Evolutionary conservation across 2,797 vertebrate species (phyloP).

Genomic region (Sparus aurata): DNA sequence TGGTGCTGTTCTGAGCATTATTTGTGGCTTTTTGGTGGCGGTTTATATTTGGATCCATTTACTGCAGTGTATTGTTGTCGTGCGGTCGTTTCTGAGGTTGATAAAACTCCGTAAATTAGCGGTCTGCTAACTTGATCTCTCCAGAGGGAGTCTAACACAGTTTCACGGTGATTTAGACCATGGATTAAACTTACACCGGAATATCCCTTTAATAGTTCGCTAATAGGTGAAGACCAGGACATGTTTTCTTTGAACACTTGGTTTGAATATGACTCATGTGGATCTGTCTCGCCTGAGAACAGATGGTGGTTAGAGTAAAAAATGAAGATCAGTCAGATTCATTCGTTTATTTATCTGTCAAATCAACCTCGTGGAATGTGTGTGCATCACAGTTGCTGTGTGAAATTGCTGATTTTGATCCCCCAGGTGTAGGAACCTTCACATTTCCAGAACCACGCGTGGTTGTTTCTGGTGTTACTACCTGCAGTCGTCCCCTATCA

Average conservation of each 20-base stretch:
- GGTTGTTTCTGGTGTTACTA: conserved; percentile 20
- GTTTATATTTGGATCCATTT: too few species aligned
- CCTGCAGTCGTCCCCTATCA: conserved; percentile 8
- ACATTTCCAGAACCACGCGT: not conserved
- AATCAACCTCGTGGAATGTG: too few species aligned
- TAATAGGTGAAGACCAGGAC: not conserved
- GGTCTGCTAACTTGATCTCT: too few species aligned
- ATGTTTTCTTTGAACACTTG: not conserved
- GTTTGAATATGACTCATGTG: not conserved
- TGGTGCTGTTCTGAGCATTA: too few species aligned
- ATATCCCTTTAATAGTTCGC: not conserved
- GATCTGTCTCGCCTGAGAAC: not conserved
- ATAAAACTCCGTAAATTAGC: too few species aligned
- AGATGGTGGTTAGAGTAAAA: not conserved
- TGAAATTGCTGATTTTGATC: not conserved
- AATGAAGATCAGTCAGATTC: not conserved
- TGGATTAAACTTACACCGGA: too few species aligned
- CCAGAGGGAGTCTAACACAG: too few species aligned
- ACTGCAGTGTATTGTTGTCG: too few species aligned
- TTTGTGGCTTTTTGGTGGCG: too few species aligned
- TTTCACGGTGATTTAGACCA: too few species aligned
- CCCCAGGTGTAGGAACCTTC: not conserved
- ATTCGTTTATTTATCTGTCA: not conserved
- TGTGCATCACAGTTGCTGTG: not conserved
- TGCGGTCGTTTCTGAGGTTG: too few species aligned